phyloP scores from a whole-genome alignment of 2,888 invertebrate genomes.

The Parascotia fuliginaria region DNA sequence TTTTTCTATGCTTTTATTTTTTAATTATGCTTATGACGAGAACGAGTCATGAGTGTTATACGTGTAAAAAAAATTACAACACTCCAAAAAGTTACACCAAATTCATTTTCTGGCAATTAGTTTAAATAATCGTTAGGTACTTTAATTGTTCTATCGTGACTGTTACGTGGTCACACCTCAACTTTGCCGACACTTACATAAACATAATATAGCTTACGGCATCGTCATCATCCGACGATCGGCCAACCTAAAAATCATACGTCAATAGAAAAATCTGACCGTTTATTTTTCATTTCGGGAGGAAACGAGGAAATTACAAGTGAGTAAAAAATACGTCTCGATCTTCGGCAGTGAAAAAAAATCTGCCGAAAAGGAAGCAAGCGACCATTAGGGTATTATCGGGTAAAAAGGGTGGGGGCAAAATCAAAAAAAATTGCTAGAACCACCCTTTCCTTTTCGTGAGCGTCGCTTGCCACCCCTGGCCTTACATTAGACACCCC shows the following conservation, averaged over 20 bases:
- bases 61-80: not conserved
- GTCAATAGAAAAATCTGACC: constrained; percentile 60
- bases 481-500: constrained; percentile 74
- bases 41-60: too few species aligned
- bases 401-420: constrained; percentile 75
- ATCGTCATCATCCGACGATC: not conserved
- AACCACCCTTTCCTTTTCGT: constrained; percentile 84
- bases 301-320: constrained; percentile 79
- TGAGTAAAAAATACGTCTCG: constrained; percentile 80
- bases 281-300: constrained; percentile 75
- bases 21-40: too few species aligned
- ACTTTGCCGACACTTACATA: not conserved
- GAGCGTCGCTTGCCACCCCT: constrained; percentile 74
- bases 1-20: too few species aligned
- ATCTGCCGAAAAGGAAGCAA: constrained; percentile 82
- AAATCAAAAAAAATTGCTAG: constrained; percentile 82
- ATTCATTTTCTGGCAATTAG: not conserved
- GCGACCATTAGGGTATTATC: constrained; percentile 86
- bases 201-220: not conserved
- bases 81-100: not conserved
- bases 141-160: not conserved
- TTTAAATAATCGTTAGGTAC: not conserved
- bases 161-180: constrained; percentile 1
- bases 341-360: constrained; percentile 76
- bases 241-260: constrained; percentile 50